Evolutionary conservation across 2,797 vertebrate genomes (phyloP).

Genomic region (Malurus leucopterus): DNA sequence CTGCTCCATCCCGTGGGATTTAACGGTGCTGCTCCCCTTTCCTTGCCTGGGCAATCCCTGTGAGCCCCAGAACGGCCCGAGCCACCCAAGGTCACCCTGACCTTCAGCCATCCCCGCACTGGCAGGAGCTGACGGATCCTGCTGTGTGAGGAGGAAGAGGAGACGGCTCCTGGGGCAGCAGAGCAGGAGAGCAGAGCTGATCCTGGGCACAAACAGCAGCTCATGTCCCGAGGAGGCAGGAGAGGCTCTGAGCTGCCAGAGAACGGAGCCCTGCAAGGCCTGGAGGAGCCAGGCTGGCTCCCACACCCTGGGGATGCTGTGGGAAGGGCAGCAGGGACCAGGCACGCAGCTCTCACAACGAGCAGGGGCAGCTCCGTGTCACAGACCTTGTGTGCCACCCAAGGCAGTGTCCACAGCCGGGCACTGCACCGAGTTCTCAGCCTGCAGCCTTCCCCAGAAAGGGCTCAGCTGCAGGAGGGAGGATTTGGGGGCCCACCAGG

Average conservation of each 20-base stretch:
- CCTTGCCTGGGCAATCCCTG: neutral
- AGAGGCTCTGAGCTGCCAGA: neutral
- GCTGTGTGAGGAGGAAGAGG: neutral
- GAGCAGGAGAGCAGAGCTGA: neutral
- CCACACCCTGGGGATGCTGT: fast-evolving
- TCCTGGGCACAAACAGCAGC: neutral
- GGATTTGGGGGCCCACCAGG: neutral
- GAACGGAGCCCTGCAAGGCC: neutral
- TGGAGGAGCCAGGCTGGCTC: neutral
- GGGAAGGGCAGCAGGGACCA: neutral
- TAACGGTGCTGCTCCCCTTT: fast-evolving
- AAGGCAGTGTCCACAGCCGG: fast-evolving
- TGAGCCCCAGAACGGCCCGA: fast-evolving
- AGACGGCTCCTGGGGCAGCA: neutral
- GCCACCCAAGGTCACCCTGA: neutral
- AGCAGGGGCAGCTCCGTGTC: neutral
- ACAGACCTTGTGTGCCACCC: fast-evolving
- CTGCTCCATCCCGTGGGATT: neutral
- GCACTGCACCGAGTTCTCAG: neutral
- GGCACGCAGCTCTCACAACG: fast-evolving
- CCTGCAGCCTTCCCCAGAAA: neutral
- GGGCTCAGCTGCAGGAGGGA: neutral
- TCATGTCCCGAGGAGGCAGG: neutral
- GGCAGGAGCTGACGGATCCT: fast-evolving
- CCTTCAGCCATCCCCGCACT: neutral